phyloP scores from a whole-genome alignment of 2,113 vertebrate species.

The Psophia crepitans region DNA sequence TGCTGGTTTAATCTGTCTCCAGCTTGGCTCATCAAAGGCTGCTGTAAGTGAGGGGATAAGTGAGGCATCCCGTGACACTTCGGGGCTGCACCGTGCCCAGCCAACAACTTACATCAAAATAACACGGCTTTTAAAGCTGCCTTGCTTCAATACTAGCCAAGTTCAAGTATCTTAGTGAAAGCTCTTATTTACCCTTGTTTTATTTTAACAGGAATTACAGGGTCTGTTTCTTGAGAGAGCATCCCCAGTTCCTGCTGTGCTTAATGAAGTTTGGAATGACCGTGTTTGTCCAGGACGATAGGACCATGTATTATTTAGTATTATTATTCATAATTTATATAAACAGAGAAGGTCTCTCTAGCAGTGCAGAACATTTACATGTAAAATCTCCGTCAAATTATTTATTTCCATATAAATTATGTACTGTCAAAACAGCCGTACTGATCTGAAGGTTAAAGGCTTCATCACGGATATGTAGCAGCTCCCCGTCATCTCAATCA shows the following conservation, averaged over 20 bases:
- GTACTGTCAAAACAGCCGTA: conserved; percentile 31
- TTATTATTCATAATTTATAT: conserved; percentile 28
- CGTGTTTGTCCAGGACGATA: background rate
- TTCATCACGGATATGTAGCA: background rate
- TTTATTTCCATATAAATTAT: conserved; percentile 44
- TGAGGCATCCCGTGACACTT: background rate
- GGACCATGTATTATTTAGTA: conserved; percentile 1
- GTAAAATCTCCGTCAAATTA: conserved; percentile 15
- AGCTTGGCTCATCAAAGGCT: background rate
- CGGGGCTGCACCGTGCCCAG: background rate
- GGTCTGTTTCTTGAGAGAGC: background rate
- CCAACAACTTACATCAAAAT: background rate
- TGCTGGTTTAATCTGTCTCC: background rate
- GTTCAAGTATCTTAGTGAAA: background rate
- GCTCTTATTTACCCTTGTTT: background rate
- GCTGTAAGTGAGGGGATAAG: background rate
- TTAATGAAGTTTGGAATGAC: background rate
- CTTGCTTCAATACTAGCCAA: background rate
- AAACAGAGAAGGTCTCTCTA: background rate
- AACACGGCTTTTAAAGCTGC: background rate
- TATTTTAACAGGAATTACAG: background rate
- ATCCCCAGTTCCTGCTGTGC: background rate
- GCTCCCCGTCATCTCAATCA: background rate
- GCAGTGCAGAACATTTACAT: background rate
- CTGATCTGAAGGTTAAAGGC: conserved; percentile 47